Evolutionary conservation across 2,888 invertebrate genomes (phyloP), one percentile per base, ranked within the genome.

Genomic region (Drepanosiphum platanoidis): DNA sequence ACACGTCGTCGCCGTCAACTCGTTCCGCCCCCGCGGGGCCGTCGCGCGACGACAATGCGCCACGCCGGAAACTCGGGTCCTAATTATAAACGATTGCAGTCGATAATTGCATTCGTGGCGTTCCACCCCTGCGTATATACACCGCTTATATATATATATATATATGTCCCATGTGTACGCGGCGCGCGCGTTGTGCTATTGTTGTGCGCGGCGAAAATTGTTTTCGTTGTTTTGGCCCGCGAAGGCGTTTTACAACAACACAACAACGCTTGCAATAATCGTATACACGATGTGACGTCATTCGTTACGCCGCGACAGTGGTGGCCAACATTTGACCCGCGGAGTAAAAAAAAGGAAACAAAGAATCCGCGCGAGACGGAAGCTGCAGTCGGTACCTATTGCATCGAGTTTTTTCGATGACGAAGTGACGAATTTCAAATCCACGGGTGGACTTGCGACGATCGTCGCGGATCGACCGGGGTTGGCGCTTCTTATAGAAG

Each of bases 81-180:
- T 42, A 42, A 72, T 72, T 46, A 30, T 30, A 30, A 72, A 72
- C 72, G 72, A 72, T 72, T 72, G 72, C 72, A 46, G 72, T 46
- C 42, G 72, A 72, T 46, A 72, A 72, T 72, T 72, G 42, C 42
- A 32, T 74, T 61, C 61, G 2, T n/a, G n/a, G n/a, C 22, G 61
- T 61, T 27, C n/a, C 61, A 61, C n/a, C 22, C 58, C 18, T 3
- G 22, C 5, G n/a, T 7, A 3, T 1, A 22, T n/a, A n/a, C n/a
- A n/a, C n/a, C n/a, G n/a, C n/a, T n/a, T n/a, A n/a, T n/a, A n/a
- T n/a, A n/a, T n/a, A n/a, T n/a, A n/a, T n/a, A n/a, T n/a, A n/a
- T n/a, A n/a, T n/a, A n/a, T n/a, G n/a, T n/a, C n/a, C n/a, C 42
- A 42, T 9, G 42, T 15, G 42, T 15, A 9, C 42, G 9, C 42